Base-by-base conservation (phyloP, 37 sponge, comb jelly and placozoan genomes). In the Halichondria panicea region DNA sequence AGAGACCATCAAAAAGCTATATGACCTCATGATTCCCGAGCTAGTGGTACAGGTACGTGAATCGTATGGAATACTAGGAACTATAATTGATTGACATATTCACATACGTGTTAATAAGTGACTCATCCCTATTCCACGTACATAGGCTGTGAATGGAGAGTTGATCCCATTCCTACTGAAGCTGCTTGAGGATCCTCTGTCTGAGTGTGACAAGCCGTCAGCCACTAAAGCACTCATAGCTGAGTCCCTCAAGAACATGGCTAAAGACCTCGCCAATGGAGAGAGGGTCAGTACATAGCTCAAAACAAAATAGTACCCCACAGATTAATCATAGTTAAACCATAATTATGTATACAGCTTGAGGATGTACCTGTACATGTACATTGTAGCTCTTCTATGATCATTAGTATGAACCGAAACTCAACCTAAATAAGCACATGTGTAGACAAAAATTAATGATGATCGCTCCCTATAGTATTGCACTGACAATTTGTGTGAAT, bases 221-320 rank as follows among this genome's bases (percentile, higher is more conserved):
- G 89, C 99, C 50, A 90, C 96, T n/a, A 98, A 98, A 74, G 99
- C 99, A 8, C 78, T 92, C 76, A 92, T 98, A 5, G 96, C 96
- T 0, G 93, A 93, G 70, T 74, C 89, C 13, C 94, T 98, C 60
- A 98, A 98, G 63, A 80, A 88, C 33, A 98, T 98, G 99, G 68
- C 65, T 18, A 90, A 86, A 54, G 99, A 98, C 69, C 35, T 98
- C 8, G 78, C 84, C 61, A 87, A 87, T 76, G 99, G 99, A 74
- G 92, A 92, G 38, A 74, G 33, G 88, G 97, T 94, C 34, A 43
- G 70, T 39, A n/a, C n/a, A n/a, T n/a, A n/a, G n/a, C n/a, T n/a
- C n/a, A n/a, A n/a, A n/a, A n/a, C n/a, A n/a, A n/a, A n/a, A n/a
- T n/a, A n/a, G n/a, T n/a, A n/a, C n/a, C n/a, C n/a, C n/a, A n/a